phyloP scores from a whole-genome alignment of 2,113 vertebrate species.

The Psilopsiagon aymara region DNA sequence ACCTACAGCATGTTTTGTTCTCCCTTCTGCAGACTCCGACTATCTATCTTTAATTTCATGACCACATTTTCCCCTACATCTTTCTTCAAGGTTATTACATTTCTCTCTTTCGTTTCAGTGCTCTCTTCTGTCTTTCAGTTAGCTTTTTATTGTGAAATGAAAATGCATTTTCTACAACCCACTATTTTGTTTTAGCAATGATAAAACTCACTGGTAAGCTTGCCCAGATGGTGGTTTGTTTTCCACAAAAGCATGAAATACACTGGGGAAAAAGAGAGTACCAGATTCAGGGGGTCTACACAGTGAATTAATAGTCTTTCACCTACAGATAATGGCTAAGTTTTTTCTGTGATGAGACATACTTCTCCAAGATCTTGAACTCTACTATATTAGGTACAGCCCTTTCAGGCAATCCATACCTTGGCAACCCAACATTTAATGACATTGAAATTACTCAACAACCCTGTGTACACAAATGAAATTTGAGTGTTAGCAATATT shows the following conservation, averaged over 20 bases:
- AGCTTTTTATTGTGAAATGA: neutral
- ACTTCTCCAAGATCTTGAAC: neutral
- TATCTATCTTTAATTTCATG: neutral
- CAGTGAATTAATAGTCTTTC: neutral
- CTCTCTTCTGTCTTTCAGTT: neutral
- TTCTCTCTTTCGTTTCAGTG: neutral
- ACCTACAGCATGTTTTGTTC: neutral
- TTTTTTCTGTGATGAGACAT: neutral
- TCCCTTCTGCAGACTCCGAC: neutral
- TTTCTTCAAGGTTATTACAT: neutral
- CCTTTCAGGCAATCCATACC: neutral
- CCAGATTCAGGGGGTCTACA: neutral
- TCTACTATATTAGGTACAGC: neutral
- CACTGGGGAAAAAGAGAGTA: neutral
- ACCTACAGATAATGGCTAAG: neutral
- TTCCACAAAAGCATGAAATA: neutral
- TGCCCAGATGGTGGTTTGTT: neutral
- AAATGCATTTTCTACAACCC: neutral
- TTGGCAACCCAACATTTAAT: neutral
- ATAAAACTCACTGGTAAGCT: neutral
- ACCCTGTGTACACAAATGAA: neutral
- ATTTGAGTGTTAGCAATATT: neutral
- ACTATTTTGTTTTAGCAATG: neutral
- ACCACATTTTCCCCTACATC: rapidly evolving
- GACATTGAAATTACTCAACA: neutral